These are phyloP conservation scores for Ptychochromis oligacanthus DNA, from an alignment of 2,113 vertebrate genomes.

Conservation along the genomic window DNA sequence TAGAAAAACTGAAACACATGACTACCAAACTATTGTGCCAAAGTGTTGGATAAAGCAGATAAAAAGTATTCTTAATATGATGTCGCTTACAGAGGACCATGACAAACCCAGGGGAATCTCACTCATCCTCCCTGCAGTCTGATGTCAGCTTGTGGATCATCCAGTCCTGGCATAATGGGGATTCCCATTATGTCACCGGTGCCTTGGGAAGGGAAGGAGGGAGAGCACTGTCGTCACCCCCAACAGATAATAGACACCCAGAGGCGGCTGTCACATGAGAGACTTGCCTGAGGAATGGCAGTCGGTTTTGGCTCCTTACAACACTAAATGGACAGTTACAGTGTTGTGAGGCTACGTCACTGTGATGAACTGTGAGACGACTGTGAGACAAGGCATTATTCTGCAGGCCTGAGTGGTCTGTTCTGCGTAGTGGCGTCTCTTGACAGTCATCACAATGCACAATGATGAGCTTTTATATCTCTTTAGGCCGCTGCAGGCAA, in stretches of 20 bases:
- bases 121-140: constrained; percentile 11
- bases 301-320: constrained; percentile 23
- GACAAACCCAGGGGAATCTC: background rate
- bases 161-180: constrained; percentile 23
- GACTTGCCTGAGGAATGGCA: constrained; percentile 4
- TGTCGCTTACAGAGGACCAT: background rate
- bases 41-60: too few species aligned
- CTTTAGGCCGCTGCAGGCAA: background rate
- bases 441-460: constrained; percentile 34
- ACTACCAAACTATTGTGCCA: background rate
- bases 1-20: background rate
- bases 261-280: constrained; percentile 37
- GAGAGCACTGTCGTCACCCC: constrained; percentile 28
- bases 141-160: constrained; percentile 49
- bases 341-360: constrained; percentile 16
- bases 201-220: constrained; percentile 16
- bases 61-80: too few species aligned
- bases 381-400: constrained; percentile 22
- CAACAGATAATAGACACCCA: constrained; percentile 43
- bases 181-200: constrained; percentile 67
- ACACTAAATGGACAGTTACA: background rate
- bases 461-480: constrained; percentile 55
- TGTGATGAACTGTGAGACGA: constrained; percentile 11
- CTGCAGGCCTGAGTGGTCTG: background rate
- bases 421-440: constrained; percentile 22